Evolutionary conservation across 2,797 vertebrate species (phyloP), one percentile per base, ranked within the genome.

Genomic region (Acrocephalus scirpaceus): DNA sequence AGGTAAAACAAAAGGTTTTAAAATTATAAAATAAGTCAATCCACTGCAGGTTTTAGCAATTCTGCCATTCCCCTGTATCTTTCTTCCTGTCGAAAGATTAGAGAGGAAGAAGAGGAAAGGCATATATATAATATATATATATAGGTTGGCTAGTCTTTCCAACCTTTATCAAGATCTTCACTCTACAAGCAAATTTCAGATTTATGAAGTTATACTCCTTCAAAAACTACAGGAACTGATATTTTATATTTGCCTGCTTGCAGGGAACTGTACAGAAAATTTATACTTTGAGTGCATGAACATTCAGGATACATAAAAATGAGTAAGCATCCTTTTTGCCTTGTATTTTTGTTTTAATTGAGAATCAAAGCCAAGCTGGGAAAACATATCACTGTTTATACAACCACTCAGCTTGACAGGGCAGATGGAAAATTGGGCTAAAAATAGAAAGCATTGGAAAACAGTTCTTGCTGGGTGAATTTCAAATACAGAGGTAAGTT

Each of bases 401-500:
- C 21, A 75, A 86, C 58, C 86, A 90, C 66, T 92, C 70, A 84
- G 62, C 73, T 88, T 95, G 90, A 92, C 82, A 91, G 61, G 58
- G 66, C 79, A 96, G 90, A 90, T 94, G 93, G 88, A 95, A 92
- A 97, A 81, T 80, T 64, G 47, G 7, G 16, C 34, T 96, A 88
- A 88, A 90, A 90, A 86, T 75, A 90, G 86, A 84, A 90, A 83
- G 6, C 10, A 25, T 13, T 86, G 36, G 42, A 81, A 93, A 86
- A 62, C 34, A 64, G 56, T 18, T 58, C 21, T 77, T 80, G 47
- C 58, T 90, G 72, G 3, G 38, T 91, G 58, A 91, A 80, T 94
- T 88, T 95, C 88, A 93, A 88, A 80, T 32, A 57, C 36, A 66
- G 22, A 78, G 65, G n/a, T 77, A 90, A 91, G 66, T 42, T 56